phyloP scores from a whole-genome alignment of 2,113 vertebrate genomes.

The Camelus dromedarius region DNA sequence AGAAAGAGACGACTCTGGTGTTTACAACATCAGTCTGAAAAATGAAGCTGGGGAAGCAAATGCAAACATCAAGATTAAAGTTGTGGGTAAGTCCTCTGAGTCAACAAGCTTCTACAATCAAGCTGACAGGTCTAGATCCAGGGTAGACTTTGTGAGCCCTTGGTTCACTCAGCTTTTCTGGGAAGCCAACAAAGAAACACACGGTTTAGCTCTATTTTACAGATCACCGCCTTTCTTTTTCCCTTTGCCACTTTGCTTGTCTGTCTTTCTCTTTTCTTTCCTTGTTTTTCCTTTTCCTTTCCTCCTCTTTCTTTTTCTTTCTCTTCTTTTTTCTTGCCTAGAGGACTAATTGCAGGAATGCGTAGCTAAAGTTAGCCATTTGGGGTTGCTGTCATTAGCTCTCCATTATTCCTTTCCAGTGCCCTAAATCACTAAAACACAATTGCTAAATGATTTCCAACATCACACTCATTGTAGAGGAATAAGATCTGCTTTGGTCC shows the following conservation, averaged over 20 bases:
- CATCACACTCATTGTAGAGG: not conserved
- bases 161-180: not conserved
- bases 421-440: not conserved
- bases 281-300: not conserved
- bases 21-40: constrained; percentile 96
- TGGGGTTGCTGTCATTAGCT: not conserved
- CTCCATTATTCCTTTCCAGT: not conserved
- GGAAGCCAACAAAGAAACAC: not conserved
- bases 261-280: not conserved
- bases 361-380: not conserved
- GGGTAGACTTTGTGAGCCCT: not conserved
- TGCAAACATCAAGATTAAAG: constrained; percentile 95
- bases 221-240: not conserved
- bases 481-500: not conserved
- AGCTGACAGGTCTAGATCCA: not conserved
- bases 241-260: not conserved
- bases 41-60: constrained; percentile 97
- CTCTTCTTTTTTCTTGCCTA: not conserved
- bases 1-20: constrained; percentile 94
- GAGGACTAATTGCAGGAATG: not conserved
- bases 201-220: not conserved
- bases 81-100: constrained; percentile 94
- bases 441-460: not conserved
- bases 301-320: no score
- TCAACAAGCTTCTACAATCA: not conserved